A percentile compares a stretch with the other conserved stretches of the same genome.
phyloP scores from a whole-genome alignment of 2,113 vertebrate genomes.

The Rhipidura dahli region DNA sequence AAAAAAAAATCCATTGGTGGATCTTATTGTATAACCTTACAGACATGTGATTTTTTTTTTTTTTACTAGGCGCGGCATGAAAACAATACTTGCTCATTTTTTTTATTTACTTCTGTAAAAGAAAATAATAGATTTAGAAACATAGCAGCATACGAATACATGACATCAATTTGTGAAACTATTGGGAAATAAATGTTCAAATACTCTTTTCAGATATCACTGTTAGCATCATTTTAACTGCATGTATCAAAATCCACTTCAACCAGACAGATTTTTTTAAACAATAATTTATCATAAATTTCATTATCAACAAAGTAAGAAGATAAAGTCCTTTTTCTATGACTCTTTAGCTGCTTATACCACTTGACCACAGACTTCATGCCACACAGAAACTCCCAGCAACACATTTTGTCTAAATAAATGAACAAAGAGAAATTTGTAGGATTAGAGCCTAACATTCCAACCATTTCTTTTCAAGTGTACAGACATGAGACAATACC shows the following conservation, averaged over 20 bases:
- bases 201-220: background rate
- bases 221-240: background rate
- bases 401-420: background rate
- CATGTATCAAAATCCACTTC: background rate
- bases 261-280: background rate
- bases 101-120: background rate
- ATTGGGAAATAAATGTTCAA: background rate
- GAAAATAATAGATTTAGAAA: background rate
- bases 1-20: background rate
- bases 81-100: background rate
- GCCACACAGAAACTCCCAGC: background rate
- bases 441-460: background rate
- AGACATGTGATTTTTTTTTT: background rate
- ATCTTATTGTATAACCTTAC: background rate
- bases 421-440: background rate
- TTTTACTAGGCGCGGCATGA: background rate
- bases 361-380: background rate
- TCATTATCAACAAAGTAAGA: background rate
- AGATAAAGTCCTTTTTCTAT: background rate
- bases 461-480: background rate
- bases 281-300: background rate
- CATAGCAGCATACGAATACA: background rate
- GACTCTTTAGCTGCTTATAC: background rate
- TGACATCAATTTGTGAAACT: background rate
- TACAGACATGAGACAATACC: background rate